Evolutionary conservation across 2,888 invertebrate genomes (phyloP).

Genomic region (Heliconius cydno): DNA sequence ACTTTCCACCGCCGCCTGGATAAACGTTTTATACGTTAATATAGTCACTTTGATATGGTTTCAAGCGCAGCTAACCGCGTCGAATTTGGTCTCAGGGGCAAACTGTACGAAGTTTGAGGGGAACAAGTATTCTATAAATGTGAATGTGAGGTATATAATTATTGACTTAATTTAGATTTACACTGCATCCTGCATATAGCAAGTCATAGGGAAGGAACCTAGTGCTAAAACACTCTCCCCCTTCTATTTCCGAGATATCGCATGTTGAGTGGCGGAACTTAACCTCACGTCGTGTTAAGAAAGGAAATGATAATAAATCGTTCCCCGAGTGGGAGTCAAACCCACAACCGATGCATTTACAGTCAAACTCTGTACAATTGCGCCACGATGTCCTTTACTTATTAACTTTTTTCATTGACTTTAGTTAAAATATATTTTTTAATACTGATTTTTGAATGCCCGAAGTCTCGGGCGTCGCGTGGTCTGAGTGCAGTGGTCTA

Average conservation of each 20-base stretch:
- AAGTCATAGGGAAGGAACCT: background rate
- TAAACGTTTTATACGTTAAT: background rate
- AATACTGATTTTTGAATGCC: too few species aligned
- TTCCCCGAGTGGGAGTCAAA: background rate
- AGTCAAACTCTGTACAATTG: too few species aligned
- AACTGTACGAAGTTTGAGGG: background rate
- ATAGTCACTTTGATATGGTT: background rate
- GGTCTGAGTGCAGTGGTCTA: too few species aligned
- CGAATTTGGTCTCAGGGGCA: background rate
- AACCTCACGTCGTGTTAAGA: background rate
- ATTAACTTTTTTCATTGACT: too few species aligned
- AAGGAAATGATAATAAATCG: background rate
- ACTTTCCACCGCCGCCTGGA: too few species aligned
- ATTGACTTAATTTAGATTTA: background rate
- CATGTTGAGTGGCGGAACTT: background rate
- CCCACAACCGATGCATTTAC: too few species aligned
- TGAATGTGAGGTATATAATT: background rate
- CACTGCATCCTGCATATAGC: background rate
- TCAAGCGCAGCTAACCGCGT: background rate
- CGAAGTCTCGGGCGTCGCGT: too few species aligned
- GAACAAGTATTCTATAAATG: background rate
- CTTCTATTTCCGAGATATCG: rapidly evolving
- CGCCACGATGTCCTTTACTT: too few species aligned
- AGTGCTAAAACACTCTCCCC: background rate
- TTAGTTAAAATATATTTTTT: too few species aligned